phyloP scores from a whole-genome alignment of 2,888 invertebrate genomes.

The Oligia latruncula region DNA sequence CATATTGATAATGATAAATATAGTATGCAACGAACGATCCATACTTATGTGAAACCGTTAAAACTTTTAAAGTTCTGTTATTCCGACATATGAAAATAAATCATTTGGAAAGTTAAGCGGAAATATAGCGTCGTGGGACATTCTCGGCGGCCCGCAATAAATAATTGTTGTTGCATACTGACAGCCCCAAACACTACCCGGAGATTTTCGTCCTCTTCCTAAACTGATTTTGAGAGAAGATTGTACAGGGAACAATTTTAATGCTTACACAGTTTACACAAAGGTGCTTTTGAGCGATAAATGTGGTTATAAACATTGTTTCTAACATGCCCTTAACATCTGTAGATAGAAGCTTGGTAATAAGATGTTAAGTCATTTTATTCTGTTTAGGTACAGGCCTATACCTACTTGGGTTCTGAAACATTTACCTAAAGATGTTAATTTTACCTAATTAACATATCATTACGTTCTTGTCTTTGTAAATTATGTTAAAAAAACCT shows the following conservation, averaged over 20 bases:
- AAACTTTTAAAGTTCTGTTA: conserved; percentile 67
- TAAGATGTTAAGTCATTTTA: conserved; percentile 9
- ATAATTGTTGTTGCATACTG: conserved; percentile 74
- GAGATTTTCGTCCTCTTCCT: conserved; percentile 32
- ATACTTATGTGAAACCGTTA: conserved; percentile 52
- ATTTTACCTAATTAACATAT: not conserved
- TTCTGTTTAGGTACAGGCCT: not conserved
- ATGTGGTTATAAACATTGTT: conserved; percentile 34
- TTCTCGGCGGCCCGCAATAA: conserved; percentile 67
- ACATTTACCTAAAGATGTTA: not conserved
- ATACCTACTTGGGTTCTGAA: not conserved
- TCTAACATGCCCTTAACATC: conserved; percentile 24
- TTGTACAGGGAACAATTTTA: conserved; percentile 43
- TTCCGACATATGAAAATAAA: conserved; percentile 73
- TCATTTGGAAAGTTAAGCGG: conserved; percentile 73
- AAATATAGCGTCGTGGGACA: conserved; percentile 68
- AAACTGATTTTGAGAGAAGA: conserved; percentile 48
- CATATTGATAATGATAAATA: conserved; percentile 1
- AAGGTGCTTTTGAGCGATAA: conserved; percentile 46
- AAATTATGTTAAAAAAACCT: not conserved
- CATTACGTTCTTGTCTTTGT: not conserved
- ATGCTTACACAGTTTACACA: conserved; percentile 44
- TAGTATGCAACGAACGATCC: conserved; percentile 3
- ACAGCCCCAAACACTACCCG: conserved; percentile 58
- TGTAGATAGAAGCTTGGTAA: conserved; percentile 13